Conservation (phyloP, 2,113 vertebrate species). For the Choloepus hoffmanni region DNA sequence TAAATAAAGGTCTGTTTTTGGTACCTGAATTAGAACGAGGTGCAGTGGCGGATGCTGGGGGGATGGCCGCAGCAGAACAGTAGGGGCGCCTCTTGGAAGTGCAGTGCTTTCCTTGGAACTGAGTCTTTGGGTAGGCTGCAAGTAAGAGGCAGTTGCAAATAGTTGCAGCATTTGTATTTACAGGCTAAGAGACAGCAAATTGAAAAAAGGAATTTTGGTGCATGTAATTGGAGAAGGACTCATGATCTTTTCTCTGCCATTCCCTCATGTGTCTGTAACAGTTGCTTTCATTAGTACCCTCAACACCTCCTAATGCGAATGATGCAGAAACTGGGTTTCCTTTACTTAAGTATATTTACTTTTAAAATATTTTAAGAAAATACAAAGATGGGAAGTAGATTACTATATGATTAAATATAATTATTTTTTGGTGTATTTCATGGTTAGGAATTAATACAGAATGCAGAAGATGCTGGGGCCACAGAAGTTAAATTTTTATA, state of each 20-base stretch:
- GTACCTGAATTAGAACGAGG: neutral
- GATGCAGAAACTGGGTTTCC: neutral
- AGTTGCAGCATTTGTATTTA: neutral
- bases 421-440: conserved; percentile 59
- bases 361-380: conserved; percentile 12
- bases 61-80: neutral
- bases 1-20: neutral
- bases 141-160: neutral
- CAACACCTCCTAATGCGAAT: neutral
- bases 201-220: neutral
- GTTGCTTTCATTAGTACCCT: neutral
- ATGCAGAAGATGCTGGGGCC: conserved; percentile 98
- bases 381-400: conserved; percentile 1
- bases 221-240: neutral
- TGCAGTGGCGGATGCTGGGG: neutral
- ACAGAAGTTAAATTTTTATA: conserved; percentile 97
- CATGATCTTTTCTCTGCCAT: neutral
- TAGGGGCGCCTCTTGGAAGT: neutral
- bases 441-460: conserved; percentile 97
- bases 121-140: neutral
- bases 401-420: conserved; percentile 32
- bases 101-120: neutral
- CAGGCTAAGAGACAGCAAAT: neutral
- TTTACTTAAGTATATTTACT: neutral
- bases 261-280: neutral